Evolutionary conservation across 2,888 invertebrate species (phyloP).

Genomic region (Diadegma fenestrale): DNA sequence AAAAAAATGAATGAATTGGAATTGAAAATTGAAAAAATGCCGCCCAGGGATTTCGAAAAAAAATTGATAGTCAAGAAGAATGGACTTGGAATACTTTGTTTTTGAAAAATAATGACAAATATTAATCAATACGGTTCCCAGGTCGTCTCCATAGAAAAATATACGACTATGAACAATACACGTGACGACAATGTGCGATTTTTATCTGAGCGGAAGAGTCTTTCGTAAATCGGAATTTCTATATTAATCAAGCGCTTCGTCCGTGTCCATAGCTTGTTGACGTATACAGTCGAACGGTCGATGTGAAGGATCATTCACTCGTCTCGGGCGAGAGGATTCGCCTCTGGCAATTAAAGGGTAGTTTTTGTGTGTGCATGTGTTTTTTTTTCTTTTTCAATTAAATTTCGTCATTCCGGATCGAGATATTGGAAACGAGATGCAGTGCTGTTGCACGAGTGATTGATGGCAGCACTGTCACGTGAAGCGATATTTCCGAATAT

Average conservation of each 20-base stretch:
- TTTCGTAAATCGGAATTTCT: constrained; percentile 50
- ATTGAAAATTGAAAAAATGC: too few relatives aligned
- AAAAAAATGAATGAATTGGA: too few relatives aligned
- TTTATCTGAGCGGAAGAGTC: constrained; percentile 24
- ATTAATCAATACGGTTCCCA: constrained; percentile 41
- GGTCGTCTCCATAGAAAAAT: neutral
- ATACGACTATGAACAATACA: constrained; percentile 22
- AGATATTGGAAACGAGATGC: constrained; percentile 46
- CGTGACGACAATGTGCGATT: constrained; percentile 25
- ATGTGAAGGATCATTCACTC: constrained; percentile 47
- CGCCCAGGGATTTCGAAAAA: neutral
- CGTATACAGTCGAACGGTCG: neutral
- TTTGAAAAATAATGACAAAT: constrained; percentile 47
- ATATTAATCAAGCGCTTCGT: constrained; percentile 58
- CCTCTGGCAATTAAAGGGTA: constrained; percentile 54
- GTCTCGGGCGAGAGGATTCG: constrained; percentile 41
- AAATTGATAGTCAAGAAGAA: neutral
- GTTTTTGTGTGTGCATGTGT: too few relatives aligned
- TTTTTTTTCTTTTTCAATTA: constrained; percentile 54
- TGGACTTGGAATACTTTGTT: constrained; percentile 26
- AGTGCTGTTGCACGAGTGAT: constrained; percentile 48
- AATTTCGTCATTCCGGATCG: constrained; percentile 63
- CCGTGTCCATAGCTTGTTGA: constrained; percentile 21
- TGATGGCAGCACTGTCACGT: constrained; percentile 49
- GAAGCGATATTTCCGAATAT: constrained; percentile 25